Percentiles rank a stretch among this genome's conserved stretches.
phyloP scores from a whole-genome alignment of 2,113 vertebrate genomes.

The Chaetorhynchus papuensis region DNA sequence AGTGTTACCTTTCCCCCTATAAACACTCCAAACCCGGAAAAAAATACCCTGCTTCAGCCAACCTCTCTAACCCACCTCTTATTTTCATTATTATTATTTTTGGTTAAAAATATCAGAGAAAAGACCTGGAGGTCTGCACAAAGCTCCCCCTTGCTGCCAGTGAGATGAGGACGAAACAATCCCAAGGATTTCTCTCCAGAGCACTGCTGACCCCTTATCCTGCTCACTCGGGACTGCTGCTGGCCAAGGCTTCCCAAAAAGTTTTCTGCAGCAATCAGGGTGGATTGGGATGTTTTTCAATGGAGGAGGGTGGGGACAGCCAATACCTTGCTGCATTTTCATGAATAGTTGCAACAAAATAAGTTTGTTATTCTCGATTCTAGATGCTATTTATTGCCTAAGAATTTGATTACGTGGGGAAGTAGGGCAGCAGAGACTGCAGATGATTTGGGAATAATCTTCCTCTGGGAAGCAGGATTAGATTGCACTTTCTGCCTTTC shows the following conservation, averaged over 20 bases:
- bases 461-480: background rate
- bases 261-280: background rate
- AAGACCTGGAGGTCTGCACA: background rate
- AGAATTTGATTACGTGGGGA: background rate
- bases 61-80: background rate
- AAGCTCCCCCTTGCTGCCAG: background rate
- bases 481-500: background rate
- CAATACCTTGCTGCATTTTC: background rate
- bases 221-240: background rate
- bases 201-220: background rate
- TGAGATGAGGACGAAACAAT: accelerated
- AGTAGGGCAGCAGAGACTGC: background rate
- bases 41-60: background rate
- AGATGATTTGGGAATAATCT: background rate
- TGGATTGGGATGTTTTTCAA: background rate
- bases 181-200: background rate
- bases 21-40: background rate
- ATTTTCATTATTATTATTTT: background rate
- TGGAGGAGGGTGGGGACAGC: background rate
- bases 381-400: background rate
- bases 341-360: background rate
- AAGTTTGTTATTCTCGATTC: background rate
- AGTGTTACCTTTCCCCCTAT: background rate
- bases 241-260: background rate
- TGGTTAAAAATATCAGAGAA: background rate